Conservation (phyloP, 35 echinoderm and acorn worm species). For the Heliocidaris erythrogramma region DNA sequence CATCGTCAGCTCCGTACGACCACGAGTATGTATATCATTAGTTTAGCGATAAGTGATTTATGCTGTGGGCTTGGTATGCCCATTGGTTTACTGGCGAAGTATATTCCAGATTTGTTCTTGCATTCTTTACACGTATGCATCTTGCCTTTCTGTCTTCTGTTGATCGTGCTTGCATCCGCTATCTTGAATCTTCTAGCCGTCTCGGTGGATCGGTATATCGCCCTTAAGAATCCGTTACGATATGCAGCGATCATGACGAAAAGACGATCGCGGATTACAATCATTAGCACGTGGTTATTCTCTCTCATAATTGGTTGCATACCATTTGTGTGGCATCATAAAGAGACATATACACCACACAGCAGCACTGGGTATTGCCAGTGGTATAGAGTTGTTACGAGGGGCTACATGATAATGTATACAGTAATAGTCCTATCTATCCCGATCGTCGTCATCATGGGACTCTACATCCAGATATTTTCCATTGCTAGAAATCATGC, state of each 20-base stretch:
- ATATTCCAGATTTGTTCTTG: conserved; percentile 52
- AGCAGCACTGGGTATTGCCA: not conserved
- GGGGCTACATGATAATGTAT: conserved; percentile 26
- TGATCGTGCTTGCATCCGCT: conserved; percentile 26
- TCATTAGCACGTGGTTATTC: not conserved
- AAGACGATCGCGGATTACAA: not conserved
- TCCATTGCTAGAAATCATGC: conserved; percentile 19
- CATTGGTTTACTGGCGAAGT: conserved; percentile 49
- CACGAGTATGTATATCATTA: conserved; percentile 47
- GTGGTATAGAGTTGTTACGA: conserved; percentile 19
- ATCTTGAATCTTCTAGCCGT: conserved; percentile 33
- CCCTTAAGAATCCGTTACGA: not conserved
- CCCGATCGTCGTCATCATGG: not conserved
- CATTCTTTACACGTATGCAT: conserved; percentile 41
- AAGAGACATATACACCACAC: not conserved
- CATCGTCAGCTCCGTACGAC: conserved; percentile 44
- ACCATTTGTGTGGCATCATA: conserved; percentile 15
- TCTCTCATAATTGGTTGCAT: conserved; percentile 28
- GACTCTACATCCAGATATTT: conserved; percentile 26
- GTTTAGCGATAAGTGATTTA: conserved; percentile 52
- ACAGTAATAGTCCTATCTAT: not conserved
- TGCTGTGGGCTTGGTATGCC: conserved; percentile 38
- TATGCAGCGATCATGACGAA: conserved; percentile 28
- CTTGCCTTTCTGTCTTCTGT: conserved; percentile 48
- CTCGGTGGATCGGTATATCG: conserved; percentile 28